A percentile compares a stretch with the other conserved stretches of the same genome.
Evolutionary conservation across 2,113 vertebrate species (phyloP).

Genomic region (Percina caprodes): DNA sequence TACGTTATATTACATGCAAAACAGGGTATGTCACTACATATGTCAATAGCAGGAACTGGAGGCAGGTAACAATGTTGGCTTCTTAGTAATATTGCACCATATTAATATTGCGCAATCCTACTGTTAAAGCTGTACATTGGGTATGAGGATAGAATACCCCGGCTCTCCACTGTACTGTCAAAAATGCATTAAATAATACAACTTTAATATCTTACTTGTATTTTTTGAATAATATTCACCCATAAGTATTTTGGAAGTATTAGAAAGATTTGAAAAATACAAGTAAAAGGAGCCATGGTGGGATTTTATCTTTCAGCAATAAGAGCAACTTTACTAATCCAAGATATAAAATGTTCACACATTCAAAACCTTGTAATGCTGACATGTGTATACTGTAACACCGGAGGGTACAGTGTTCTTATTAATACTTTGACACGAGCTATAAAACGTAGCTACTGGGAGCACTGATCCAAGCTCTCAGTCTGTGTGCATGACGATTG

Average conservation of each 20-base stretch:
- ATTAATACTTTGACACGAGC: constrained; percentile 68
- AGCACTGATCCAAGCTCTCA: constrained; percentile 43
- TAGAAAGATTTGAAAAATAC: neutral
- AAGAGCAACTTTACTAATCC: neutral
- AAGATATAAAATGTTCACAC: neutral
- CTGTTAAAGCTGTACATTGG: neutral
- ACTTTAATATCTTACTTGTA: neutral
- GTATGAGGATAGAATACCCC: neutral
- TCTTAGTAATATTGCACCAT: neutral
- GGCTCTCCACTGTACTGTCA: neutral
- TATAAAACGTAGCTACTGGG: constrained; percentile 42
- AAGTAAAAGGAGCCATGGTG: neutral
- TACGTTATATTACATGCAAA: neutral
- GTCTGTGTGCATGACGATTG: constrained; percentile 49
- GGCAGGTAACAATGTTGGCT: neutral
- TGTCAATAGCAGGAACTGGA: neutral
- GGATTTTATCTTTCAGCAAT: neutral
- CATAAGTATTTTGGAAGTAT: neutral
- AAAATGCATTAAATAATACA: neutral
- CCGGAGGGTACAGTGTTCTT: constrained; percentile 41
- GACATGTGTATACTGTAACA: neutral
- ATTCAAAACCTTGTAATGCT: neutral
- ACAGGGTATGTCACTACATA: neutral
- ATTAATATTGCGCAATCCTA: neutral
- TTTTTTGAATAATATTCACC: constrained; percentile 1